These are phyloP conservation scores for Diachasma alloeum DNA, from an alignment of 1,140 invertebrate genomes.

Conservation along the genomic window DNA sequence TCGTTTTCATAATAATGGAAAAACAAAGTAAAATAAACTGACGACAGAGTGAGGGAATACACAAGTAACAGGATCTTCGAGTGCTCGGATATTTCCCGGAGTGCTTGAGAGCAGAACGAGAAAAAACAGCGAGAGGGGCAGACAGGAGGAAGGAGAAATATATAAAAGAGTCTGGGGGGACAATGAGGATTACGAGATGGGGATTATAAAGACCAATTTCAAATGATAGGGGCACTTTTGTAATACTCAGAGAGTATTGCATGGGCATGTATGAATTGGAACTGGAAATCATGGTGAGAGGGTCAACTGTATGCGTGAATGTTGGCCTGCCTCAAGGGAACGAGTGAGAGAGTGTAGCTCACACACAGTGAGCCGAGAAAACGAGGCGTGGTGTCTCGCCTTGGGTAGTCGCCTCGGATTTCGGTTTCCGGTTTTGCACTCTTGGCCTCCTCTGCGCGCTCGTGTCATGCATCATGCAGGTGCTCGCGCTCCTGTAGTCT, in stretches of 20 bases:
- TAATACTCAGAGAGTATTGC: neutral
- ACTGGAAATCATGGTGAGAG: neutral
- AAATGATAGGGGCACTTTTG: conserved; percentile 18
- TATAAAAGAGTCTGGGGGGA: neutral
- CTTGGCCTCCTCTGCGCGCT: conserved; percentile 10
- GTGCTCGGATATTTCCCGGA: neutral
- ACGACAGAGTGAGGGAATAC: neutral
- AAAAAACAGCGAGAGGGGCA: neutral
- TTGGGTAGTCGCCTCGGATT: conserved; percentile 27
- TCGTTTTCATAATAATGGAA: neutral
- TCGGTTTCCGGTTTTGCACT: conserved; percentile 30
- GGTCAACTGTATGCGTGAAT: neutral
- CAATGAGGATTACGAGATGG: conserved; percentile 8
- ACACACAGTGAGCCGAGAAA: conserved; percentile 19
- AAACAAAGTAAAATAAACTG: conserved; percentile 8
- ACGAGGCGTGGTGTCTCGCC: conserved; percentile 28
- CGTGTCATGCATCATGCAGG: conserved; percentile 22
- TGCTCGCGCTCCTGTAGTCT: conserved; percentile 4
- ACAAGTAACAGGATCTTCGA: neutral
- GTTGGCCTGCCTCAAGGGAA: neutral
- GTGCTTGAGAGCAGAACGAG: neutral
- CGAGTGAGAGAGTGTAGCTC: neutral
- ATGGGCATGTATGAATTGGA: neutral
- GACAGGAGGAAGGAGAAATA: neutral
- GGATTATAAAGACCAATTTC: conserved; percentile 12